Evolutionary conservation across 2,888 invertebrate genomes (phyloP).

Genomic region (Agrochola litura): DNA sequence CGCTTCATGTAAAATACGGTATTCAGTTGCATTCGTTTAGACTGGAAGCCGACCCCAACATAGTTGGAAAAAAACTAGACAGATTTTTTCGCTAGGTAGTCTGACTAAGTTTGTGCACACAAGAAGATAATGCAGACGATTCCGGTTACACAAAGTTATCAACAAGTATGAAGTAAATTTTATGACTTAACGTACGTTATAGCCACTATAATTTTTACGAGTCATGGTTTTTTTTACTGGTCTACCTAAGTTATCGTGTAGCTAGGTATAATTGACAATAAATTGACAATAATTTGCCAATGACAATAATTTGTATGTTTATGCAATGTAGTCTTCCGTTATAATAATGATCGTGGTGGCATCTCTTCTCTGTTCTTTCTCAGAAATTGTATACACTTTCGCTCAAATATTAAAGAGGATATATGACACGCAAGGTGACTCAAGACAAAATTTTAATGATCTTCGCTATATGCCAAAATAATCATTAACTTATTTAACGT

Average conservation of each 20-base stretch:
- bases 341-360: conserved; percentile 1
- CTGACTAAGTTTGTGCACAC: not conserved
- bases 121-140: conserved; percentile 14
- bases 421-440: conserved; percentile 10
- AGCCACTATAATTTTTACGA: not conserved
- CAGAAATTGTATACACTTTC: conserved; percentile 56
- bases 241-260: conserved; percentile 5
- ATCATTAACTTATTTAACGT: conserved; percentile 26
- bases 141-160: conserved; percentile 10
- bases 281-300: not conserved
- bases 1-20: too few relatives aligned
- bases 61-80: too few relatives aligned
- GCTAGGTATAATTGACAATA: conserved; percentile 1
- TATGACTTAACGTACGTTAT: not conserved
- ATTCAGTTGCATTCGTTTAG: too few relatives aligned
- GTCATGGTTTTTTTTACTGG: not conserved
- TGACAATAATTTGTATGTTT: conserved; percentile 24
- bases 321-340: conserved; percentile 39
- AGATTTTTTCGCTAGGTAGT: not conserved
- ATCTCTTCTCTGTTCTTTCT: conserved; percentile 23
- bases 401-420: conserved; percentile 22
- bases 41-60: too few relatives aligned
- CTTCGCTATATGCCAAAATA: conserved; percentile 35
- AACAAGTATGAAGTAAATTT: conserved; percentile 2
- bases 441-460: conserved; percentile 16